phyloP scores from a whole-genome alignment of 2,113 vertebrate species.

The Odontophorus gujanensis region DNA sequence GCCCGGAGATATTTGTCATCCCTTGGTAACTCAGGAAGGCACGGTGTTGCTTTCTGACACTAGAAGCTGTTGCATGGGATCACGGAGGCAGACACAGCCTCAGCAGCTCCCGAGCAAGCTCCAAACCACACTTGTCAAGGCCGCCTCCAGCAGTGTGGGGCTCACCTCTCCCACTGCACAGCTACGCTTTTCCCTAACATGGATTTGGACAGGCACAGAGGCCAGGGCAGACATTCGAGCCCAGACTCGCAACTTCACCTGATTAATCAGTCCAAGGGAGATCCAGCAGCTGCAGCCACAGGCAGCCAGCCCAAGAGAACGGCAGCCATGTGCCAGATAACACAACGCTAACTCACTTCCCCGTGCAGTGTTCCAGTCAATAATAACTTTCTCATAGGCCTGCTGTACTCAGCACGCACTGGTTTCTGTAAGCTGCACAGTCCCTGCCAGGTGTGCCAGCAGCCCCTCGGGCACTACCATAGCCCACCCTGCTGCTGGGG shows the following conservation, averaged over 20 bases:
- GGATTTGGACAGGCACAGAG: not conserved
- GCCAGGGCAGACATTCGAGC: constrained; percentile 30
- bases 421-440: not conserved
- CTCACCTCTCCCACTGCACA: not conserved
- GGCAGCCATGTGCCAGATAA: not conserved
- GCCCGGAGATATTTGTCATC: not conserved
- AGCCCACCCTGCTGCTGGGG: not conserved
- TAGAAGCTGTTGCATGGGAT: fast-evolving
- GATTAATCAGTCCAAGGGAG: constrained; percentile 32
- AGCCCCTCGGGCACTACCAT: fast-evolving
- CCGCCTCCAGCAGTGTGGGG: not conserved
- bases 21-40: not conserved
- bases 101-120: not conserved
- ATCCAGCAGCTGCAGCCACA: not conserved
- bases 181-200: not conserved
- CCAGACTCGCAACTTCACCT: constrained; percentile 33
- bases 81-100: fast-evolving
- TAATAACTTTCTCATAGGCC: not conserved
- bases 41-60: not conserved
- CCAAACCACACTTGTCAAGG: fast-evolving
- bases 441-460: not conserved
- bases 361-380: not conserved
- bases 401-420: fast-evolving
- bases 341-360: not conserved
- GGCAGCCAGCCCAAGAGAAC: not conserved